phyloP scores from a whole-genome alignment of 1,140 invertebrate genomes.

The Pogonus chalceus region DNA sequence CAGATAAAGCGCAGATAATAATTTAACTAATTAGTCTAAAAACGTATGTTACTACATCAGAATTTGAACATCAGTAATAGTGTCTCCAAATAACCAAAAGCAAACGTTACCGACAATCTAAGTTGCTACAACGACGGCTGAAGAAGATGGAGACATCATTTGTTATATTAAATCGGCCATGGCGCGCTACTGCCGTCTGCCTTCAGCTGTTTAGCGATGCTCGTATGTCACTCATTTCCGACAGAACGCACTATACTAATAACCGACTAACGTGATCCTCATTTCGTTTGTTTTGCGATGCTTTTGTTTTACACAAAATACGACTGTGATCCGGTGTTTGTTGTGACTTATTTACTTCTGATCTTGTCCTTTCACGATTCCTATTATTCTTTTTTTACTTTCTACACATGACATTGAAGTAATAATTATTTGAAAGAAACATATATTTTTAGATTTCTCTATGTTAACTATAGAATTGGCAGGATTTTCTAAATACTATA shows the following conservation, averaged over 20 bases:
- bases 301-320: conserved; percentile 3
- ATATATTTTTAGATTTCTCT: no score
- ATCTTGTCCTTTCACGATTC: no score
- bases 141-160: conserved; percentile 20
- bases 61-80: background rate
- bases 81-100: background rate
- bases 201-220: conserved; percentile 37
- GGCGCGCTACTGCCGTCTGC: conserved; percentile 29
- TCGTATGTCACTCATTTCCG: conserved; percentile 38
- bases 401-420: no score
- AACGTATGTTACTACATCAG: background rate
- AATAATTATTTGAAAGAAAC: no score
- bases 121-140: background rate
- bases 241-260: conserved; percentile 17
- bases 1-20: background rate
- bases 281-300: background rate
- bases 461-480: no score
- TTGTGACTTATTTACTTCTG: no score
- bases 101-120: background rate
- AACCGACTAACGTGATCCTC: conserved; percentile 4
- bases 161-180: conserved; percentile 36
- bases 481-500: no score
- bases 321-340: no score
- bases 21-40: conserved; percentile 8
- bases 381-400: no score